Evolutionary conservation across 2,797 vertebrate species (phyloP), one percentile per base, ranked within the genome.

Genomic region (Notoglanidium macrostoma): DNA sequence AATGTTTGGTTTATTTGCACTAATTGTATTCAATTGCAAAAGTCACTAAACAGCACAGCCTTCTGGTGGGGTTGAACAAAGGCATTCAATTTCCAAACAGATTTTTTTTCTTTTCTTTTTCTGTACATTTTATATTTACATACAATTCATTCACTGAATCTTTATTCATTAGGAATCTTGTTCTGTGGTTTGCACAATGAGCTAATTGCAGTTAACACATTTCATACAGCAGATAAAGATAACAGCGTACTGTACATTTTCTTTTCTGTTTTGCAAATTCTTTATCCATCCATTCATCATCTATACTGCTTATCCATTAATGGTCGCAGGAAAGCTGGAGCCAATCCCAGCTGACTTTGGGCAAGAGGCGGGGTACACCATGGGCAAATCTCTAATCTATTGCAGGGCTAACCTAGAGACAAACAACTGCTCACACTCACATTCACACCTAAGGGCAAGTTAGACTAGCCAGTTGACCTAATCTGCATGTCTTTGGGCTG

Each of bases 21-120:
- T 63, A 46, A 80, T 44, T 61, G 21, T 61, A 61, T 80, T 80
- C 35, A 61, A 9, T 14, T 81, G 29, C 12, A 63, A 63, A 63
- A 46, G 6, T 81, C 40, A n/a, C 85, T 84, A 78, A 74, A 80
- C 67, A 87, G 88, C 88, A 51, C 88, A 67, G 23, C 85, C 85
- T 81, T 81, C 85, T 89, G 85, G 88, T 82, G 14, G 59, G 32
- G 55, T 76, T 57, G 10, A 49, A 26, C 44, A 81, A 89, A 83
- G 57, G 35, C 23, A n/a, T 61, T 77, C 49, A 55, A 7, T 54
- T 54, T 10, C 1, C n/a, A 77, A 77, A 32, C 0, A 29, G 15
- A 55, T 21, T 46, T 17, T 51, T 3, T 54, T 21, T 0, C 21
- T 44, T 61, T 26, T 3, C 12, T 44, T 61, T 17, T 46, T 40